Evolutionary conservation across 1,140 invertebrate species (phyloP).

Genomic region (Trichonephila inaurata): DNA sequence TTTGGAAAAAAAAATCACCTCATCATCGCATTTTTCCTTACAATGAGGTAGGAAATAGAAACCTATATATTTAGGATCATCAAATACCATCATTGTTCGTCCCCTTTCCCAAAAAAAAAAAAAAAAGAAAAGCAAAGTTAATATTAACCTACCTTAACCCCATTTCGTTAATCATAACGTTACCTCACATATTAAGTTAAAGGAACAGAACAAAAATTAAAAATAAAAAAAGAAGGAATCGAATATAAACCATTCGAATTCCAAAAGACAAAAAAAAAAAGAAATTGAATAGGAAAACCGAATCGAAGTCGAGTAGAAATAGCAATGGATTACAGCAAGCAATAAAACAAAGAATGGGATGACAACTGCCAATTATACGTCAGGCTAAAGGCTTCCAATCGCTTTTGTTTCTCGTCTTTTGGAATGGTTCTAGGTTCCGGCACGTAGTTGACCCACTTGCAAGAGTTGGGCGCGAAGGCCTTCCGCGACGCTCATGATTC

Average conservation of each 20-base stretch:
- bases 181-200: not conserved
- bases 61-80: too few relatives aligned
- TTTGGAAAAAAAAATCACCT: too few relatives aligned
- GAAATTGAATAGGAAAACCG: not conserved
- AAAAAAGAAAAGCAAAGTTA: too few relatives aligned
- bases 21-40: too few relatives aligned
- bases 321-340: not conserved
- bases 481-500: conserved; percentile 23
- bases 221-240: not conserved
- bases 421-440: not conserved
- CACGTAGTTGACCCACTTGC: conserved; percentile 30
- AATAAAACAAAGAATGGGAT: conserved; percentile 23
- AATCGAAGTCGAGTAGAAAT: not conserved
- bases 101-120: too few relatives aligned
- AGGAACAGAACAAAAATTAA: not conserved
- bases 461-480: not conserved
- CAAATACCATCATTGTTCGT: too few relatives aligned
- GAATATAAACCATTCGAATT: not conserved
- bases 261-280: not conserved
- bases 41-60: too few relatives aligned
- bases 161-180: not conserved
- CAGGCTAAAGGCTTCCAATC: conserved; percentile 36
- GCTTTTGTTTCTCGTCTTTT: not conserved
- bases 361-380: conserved; percentile 33
- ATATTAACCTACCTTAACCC: not conserved